Evolutionary conservation across 64 coral and sea anemone species (phyloP), one percentile per base, ranked within the genome.

Genomic region (Anthopleura sola): DNA sequence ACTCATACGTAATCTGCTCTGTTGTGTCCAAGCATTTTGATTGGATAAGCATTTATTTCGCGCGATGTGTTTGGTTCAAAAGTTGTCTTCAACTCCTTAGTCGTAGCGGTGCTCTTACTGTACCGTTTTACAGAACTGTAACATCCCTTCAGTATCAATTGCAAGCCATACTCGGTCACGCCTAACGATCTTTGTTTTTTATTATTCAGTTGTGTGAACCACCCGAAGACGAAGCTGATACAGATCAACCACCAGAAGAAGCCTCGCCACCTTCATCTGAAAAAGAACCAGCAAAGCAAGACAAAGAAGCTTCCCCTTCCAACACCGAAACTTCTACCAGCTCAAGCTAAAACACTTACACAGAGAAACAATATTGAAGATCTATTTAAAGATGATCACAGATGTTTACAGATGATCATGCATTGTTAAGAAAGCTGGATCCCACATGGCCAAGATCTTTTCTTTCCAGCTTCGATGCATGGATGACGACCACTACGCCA

Each of bases 171-270:
- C 49, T 51, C 4, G 49, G 15, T 14, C 49, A 51, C 12, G 49
- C 12, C n/a, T 71, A 29, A n/a, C 68, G 28, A 49, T 80, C 34
- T 51, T 34, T 75, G 1, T 54, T 48, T 71, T 82, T 53, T 53
- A 13, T 83, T 24, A 11, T 84, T 23, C 26, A 89, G 88, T 34
- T 89, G 23, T 89, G 88, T 84, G 80, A 89, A 32, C 88, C 80
- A 53, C 81, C 81, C 24, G 54, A 37, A 83, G 88, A 76, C 28
- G 20, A 57, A 39, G 44, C 10, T 32, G 29, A 44, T 19, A 34
- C 0, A 13, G 75, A 77, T 37, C 24, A 77, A 39, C 31, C 7
- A 5, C 17, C 75, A 17, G 36, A 77, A 3, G 75, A 40, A 77
- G 75, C 31, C 24, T 77, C 75, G 3, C 58, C 58, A 26, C 7